Percentiles rank a stretch among this genome's conserved stretches.
Conservation (phyloP, 2,797 vertebrate genomes). For the Pseudochaenichthys georgianus region DNA sequence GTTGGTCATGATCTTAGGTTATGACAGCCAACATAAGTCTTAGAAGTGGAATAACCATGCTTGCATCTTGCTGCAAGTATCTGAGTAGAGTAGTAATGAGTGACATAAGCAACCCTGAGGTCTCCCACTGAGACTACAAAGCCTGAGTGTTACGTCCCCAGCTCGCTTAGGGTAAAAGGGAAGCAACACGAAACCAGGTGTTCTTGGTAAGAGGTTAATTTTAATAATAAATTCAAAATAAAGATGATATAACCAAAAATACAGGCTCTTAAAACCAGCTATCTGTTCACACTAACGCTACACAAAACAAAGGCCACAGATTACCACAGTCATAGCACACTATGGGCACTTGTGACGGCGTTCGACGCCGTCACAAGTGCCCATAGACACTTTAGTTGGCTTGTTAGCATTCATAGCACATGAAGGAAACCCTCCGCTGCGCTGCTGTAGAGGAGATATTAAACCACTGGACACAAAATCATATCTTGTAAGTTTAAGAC, state of each 20-base stretch:
- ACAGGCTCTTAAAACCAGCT: too few species aligned
- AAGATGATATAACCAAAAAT: too few species aligned
- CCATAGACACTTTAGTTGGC: background rate
- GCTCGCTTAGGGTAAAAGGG: too few species aligned
- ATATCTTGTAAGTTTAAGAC: background rate
- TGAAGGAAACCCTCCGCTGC: slow-evolving; percentile 12
- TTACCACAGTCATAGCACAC: too few species aligned
- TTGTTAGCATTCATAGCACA: slow-evolving; percentile 37
- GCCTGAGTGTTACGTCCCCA: slow-evolving; percentile 2
- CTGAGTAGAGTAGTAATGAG: background rate
- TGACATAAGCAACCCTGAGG: background rate
- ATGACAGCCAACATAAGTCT: background rate
- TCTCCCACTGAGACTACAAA: slow-evolving; percentile 26
- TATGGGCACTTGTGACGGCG: too few species aligned
- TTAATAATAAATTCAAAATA: too few species aligned
- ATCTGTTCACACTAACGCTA: too few species aligned
- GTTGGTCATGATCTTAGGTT: background rate
- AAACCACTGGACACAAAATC: slow-evolving; percentile 26
- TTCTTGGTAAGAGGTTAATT: too few species aligned
- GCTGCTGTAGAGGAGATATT: slow-evolving; percentile 14
- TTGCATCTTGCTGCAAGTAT: background rate
- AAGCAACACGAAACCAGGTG: too few species aligned
- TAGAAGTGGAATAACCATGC: background rate
- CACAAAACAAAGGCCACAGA: too few species aligned
- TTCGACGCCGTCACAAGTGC: too few species aligned